Evolutionary conservation across 2,888 invertebrate species (phyloP).

Genomic region (Diabrotica balteata): DNA sequence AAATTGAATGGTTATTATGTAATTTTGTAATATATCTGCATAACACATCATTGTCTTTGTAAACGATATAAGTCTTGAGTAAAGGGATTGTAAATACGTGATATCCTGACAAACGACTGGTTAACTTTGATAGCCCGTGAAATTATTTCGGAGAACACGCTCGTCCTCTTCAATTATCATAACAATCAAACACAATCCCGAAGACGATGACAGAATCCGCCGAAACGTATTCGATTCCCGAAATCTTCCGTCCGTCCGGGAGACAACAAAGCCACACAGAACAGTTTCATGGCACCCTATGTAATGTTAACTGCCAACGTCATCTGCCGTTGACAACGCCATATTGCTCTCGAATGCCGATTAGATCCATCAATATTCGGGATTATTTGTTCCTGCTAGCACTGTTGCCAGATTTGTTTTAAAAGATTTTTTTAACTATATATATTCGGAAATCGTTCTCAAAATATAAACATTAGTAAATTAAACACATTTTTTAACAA

Average conservation of each 20-base stretch:
- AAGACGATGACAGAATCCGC: slow-evolving; percentile 11
- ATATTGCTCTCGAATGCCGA: slow-evolving; percentile 50
- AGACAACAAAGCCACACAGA: slow-evolving; percentile 31
- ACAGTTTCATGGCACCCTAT: slow-evolving; percentile 31
- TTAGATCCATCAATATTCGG: slow-evolving; percentile 48
- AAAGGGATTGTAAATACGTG: too few species aligned
- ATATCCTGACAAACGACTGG: too few species aligned
- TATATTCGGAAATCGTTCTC: too few species aligned
- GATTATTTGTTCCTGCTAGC: slow-evolving; percentile 2
- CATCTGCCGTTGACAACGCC: slow-evolving; percentile 51
- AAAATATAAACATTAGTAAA: too few species aligned
- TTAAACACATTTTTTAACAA: too few species aligned
- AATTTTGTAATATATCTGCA: too few species aligned
- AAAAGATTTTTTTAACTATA: too few species aligned
- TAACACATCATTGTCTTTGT: too few species aligned
- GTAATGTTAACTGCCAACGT: slow-evolving; percentile 39
- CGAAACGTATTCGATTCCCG: slow-evolving; percentile 24
- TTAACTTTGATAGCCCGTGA: too few species aligned
- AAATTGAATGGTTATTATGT: too few species aligned
- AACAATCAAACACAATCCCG: slow-evolving; percentile 12
- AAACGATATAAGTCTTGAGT: too few species aligned
- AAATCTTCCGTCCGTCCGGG: slow-evolving; percentile 27
- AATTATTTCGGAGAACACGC: too few species aligned
- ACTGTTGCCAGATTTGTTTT: neutral
- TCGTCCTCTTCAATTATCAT: slow-evolving; percentile 3